These are phyloP conservation scores for Allacma fusca DNA, from an alignment of 2,888 invertebrate genomes.

Conservation along the genomic window DNA sequence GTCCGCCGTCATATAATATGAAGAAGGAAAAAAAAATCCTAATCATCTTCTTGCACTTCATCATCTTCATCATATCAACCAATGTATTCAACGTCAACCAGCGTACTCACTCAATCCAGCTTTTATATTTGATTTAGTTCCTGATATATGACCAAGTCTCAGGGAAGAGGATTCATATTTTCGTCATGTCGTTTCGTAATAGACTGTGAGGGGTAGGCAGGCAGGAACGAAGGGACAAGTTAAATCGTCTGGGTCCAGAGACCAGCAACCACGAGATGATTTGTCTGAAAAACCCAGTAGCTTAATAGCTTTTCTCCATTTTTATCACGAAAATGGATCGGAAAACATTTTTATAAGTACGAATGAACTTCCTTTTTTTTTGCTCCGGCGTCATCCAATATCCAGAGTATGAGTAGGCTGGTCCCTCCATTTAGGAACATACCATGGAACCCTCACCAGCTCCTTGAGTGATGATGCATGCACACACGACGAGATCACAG, in stretches of 20 bases:
- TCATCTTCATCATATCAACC: slow-evolving; percentile 22
- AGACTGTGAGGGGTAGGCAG: background rate
- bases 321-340: slow-evolving; percentile 46
- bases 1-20: no score
- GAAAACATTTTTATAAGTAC: slow-evolving; percentile 43
- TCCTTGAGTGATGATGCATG: no score
- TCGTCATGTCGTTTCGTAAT: slow-evolving; percentile 2
- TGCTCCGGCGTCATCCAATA: background rate
- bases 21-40: background rate
- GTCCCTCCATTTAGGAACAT: no score
- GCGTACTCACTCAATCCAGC: no score
- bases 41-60: slow-evolving; percentile 34
- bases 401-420: background rate
- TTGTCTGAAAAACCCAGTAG: slow-evolving; percentile 45
- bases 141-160: no score
- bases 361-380: slow-evolving; percentile 6
- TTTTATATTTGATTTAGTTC: no score
- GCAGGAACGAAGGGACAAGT: slow-evolving; percentile 9
- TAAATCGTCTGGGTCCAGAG: background rate
- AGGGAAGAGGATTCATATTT: background rate
- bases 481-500: no score
- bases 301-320: slow-evolving; percentile 45
- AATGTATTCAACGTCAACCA: slow-evolving; percentile 18
- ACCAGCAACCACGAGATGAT: slow-evolving; percentile 36
- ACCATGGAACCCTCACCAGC: no score